Conservation (phyloP, 2,797 vertebrate species). For the Lepidocolaptes lacrymiger region DNA sequence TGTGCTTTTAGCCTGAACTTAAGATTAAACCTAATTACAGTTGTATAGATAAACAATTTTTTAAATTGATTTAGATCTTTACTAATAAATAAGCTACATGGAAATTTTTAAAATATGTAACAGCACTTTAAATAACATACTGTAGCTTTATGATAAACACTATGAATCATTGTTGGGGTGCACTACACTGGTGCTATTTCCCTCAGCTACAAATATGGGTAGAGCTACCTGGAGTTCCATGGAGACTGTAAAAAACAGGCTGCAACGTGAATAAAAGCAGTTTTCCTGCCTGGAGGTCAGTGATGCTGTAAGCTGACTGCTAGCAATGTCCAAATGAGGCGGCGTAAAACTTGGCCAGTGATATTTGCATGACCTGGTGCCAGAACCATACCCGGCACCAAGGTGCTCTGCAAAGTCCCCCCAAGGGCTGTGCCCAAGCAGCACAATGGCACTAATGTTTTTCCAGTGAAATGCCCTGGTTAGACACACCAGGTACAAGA, state of each 20-base stretch:
- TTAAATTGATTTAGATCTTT: not conserved
- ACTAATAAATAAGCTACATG: not conserved
- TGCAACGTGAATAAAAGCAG: not conserved
- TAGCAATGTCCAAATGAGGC: not conserved
- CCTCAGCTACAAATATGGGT: not conserved
- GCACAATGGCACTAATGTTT: too few species aligned
- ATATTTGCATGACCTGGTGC: not conserved
- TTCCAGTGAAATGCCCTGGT: not conserved
- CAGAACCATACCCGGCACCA: not conserved
- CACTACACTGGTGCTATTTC: not conserved
- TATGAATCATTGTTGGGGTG: not conserved
- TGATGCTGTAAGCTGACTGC: not conserved
- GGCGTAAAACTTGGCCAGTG: not conserved
- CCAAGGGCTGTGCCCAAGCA: accelerated
- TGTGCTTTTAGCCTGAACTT: not conserved
- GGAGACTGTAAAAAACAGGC: not conserved
- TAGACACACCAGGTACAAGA: not conserved
- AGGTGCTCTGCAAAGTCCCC: not conserved
- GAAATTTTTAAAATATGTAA: not conserved
- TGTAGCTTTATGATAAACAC: not conserved
- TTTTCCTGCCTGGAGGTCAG: not conserved
- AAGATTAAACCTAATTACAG: not conserved
- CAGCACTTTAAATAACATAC: not conserved
- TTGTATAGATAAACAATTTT: not conserved
- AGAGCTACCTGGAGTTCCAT: not conserved